Percentiles rank a stretch among this genome's conserved stretches.
Conservation (phyloP, 2,797 vertebrate species). For the Pangasius macronema region DNA sequence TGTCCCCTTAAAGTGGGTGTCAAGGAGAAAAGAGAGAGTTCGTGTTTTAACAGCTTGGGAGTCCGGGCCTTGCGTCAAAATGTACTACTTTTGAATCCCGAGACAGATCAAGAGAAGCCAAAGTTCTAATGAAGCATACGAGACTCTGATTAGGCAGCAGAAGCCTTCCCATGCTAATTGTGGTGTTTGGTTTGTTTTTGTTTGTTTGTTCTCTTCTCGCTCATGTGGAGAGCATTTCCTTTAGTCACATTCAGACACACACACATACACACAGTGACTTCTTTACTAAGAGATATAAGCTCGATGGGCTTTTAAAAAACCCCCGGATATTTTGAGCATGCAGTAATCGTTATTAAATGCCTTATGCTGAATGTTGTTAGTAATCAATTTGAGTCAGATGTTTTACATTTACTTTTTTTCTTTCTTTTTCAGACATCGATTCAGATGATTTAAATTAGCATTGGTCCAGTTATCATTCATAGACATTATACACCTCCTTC, state of each 20-base stretch:
- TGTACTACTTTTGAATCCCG: slow-evolving; percentile 25
- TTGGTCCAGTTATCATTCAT: slow-evolving; percentile 74
- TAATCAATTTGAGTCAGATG: slow-evolving; percentile 81
- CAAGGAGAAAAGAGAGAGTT: slow-evolving; percentile 13
- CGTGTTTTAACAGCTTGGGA: background rate
- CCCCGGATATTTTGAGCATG: slow-evolving; percentile 70
- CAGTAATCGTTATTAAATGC: slow-evolving; percentile 63
- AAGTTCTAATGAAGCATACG: slow-evolving; percentile 49
- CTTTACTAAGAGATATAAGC: slow-evolving; percentile 61
- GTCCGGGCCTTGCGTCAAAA: slow-evolving; percentile 38
- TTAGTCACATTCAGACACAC: slow-evolving; percentile 28
- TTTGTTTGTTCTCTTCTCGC: slow-evolving; percentile 42
- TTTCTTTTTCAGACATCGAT: slow-evolving; percentile 66
- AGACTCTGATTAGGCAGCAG: slow-evolving; percentile 53
- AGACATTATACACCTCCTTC: slow-evolving; percentile 69
- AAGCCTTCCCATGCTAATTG: slow-evolving; percentile 39
- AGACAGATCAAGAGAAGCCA: slow-evolving; percentile 46
- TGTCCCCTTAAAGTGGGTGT: background rate
- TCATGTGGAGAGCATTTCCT: slow-evolving; percentile 36
- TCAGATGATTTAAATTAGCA: slow-evolving; percentile 83
- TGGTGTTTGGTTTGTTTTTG: slow-evolving; percentile 47
- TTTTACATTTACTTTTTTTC: slow-evolving; percentile 71
- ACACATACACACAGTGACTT: slow-evolving; percentile 48
- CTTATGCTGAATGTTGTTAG: slow-evolving; percentile 71
- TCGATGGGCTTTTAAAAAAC: slow-evolving; percentile 65